phyloP scores from a whole-genome alignment of 2,113 vertebrate genomes.

The Seriola quinqueradiata region DNA sequence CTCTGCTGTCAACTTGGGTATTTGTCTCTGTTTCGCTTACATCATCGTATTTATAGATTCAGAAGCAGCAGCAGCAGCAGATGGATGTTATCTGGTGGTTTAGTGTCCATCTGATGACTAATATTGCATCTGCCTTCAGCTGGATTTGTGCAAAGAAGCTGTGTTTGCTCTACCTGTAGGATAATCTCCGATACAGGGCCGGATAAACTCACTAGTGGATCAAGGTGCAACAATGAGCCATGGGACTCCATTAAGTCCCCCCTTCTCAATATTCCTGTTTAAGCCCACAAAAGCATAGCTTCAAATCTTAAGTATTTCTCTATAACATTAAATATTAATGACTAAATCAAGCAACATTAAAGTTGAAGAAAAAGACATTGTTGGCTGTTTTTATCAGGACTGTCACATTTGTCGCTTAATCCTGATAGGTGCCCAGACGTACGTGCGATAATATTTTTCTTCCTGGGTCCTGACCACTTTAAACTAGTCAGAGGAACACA shows the following conservation, averaged over 20 bases:
- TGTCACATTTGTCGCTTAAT: no score
- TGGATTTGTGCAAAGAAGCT: slow-evolving; percentile 24
- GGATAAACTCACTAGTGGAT: not conserved
- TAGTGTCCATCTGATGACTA: slow-evolving; percentile 41
- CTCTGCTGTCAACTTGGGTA: slow-evolving; percentile 61
- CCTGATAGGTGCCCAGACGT: not conserved
- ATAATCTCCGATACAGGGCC: slow-evolving; percentile 10
- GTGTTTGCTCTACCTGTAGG: slow-evolving; percentile 33
- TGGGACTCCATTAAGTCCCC: not conserved
- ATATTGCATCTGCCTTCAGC: slow-evolving; percentile 34
- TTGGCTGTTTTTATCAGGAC: not conserved
- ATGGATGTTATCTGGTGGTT: slow-evolving; percentile 39
- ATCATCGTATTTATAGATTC: slow-evolving; percentile 49
- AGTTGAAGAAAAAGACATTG: not conserved
- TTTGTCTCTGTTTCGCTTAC: slow-evolving; percentile 61
- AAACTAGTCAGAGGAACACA: not conserved
- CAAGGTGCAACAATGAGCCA: not conserved
- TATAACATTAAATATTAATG: no score
- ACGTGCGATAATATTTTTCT: not conserved
- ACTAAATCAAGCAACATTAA: not conserved
- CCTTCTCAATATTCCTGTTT: not conserved
- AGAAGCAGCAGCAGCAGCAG: slow-evolving; percentile 10
- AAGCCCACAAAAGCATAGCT: not conserved
- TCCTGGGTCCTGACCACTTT: not conserved
- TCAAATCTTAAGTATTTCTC: not conserved